Evolutionary conservation across 2,888 invertebrate species (phyloP), one percentile per base, ranked within the genome.

Genomic region (Tipula confusa): DNA sequence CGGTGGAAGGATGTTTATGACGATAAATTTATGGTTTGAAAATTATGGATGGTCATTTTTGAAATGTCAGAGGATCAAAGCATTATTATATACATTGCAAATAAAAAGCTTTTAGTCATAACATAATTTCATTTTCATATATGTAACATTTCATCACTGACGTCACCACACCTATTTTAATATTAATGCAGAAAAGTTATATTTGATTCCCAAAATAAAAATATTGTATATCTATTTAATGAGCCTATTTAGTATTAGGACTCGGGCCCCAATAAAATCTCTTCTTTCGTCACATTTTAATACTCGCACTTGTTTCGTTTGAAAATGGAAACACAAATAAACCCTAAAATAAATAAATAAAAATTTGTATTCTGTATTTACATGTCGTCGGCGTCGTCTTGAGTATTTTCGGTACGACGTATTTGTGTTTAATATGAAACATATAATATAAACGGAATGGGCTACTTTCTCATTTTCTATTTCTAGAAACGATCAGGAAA

Each of bases 31-130:
- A 18, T 18, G 48, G 15, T 18, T 18, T 11, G 9, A 64, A 24
- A 64, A 24, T 64, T 64, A 24, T 64, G 18, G 64, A 64, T 24
- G 64, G 64, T 24, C 24, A 64, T 64, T 64, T 18, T 2, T 24
- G 64, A 64, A 64, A 64, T 64, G 64, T 64, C 64, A 64, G 24
- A 64, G 64, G 64, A 64, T 64, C 7, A 64, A 64, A 64, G 64
- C 64, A 9, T 18, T 64, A 64, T 24, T 64, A 24, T 64, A 64
- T 64, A 24, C n/a, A n/a, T n/a, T n/a, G 9, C 24, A 64, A 64
- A 64, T 64, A 64, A 64, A 64, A 64, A 64, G 64, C 64, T 64
- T 64, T 64, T 64, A 64, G 64, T 2, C 64, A n/a, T n/a, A 24
- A 24, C 9, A 13, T 64, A 24, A 11, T 64, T 64, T 64, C 64